These are phyloP conservation scores for Bufo bufo DNA, from an alignment of 2,113 vertebrate genomes.

Conservation along the genomic window DNA sequence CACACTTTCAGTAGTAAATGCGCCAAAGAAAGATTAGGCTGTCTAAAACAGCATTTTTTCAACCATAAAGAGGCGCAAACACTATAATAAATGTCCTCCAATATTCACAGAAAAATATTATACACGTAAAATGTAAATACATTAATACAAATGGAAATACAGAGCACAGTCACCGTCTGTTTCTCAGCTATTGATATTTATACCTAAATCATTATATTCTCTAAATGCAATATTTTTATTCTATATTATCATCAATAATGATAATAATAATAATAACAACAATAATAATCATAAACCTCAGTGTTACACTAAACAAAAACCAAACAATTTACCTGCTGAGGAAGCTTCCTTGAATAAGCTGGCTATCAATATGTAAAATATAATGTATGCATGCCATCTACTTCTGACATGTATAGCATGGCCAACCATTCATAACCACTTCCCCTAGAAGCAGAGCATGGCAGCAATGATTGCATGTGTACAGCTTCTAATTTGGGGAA, in stretches of 20 bases:
- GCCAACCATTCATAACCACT: not conserved
- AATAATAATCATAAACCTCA: no score
- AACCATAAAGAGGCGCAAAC: no score
- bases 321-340: not conserved
- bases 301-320: not conserved
- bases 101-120: no score
- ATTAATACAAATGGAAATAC: no score
- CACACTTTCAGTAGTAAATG: no score
- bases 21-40: no score
- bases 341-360: not conserved
- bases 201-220: not conserved
- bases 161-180: not conserved
- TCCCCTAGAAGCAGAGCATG: not conserved
- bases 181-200: not conserved
- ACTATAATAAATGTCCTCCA: no score
- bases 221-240: not conserved
- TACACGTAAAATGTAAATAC: no score
- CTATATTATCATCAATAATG: not conserved
- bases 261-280: not conserved
- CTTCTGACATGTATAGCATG: not conserved
- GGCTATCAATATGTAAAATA: not conserved
- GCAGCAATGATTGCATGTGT: not conserved
- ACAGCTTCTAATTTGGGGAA: not conserved
- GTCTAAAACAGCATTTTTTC: no score
- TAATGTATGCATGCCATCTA: not conserved